Base-by-base conservation (phyloP, 2,888 invertebrate genomes). In the Spodoptera exigua region DNA sequence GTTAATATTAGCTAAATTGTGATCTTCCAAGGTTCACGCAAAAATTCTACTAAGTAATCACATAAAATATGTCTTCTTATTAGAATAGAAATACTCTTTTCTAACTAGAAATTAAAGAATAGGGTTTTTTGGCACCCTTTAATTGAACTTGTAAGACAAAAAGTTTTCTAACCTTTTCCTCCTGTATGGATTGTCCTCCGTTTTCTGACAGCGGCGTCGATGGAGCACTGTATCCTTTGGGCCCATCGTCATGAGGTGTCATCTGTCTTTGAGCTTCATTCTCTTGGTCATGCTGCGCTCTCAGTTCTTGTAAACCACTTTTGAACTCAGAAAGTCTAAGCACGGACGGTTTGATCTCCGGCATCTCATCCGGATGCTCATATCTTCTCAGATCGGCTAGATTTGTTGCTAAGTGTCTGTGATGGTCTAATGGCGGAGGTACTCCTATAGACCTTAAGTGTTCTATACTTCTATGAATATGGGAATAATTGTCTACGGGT, bases 401-500 rank as follows among this genome's bases (percentile, higher is more conserved):
- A 69, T 94, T 94, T 2, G 93, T 85, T 68, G 93, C 86, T 81
- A 94, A 80, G 70, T 94, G 94, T 77, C 94, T 89, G 68, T 94
- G 94, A 12, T 88, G 90, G 66, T 94, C 93, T 68, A 94, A 51
- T n/a, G 91, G 89, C 0, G 92, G 94, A 0, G 93, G 93, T 0
- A 94, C 95, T 34, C 95, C 95, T 77, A 96, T 93, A 37, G 95
- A 95, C 74, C 96, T 91, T 73, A 96, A 85, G 78, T 96, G 96
- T 73, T 96, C 96, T 86, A 96, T 96, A 72, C 96, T 96, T 77
- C 96, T 94, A 82, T 96, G 96, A 80, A 96, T 95, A 69, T 95
- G 95, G 55, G 95, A 95, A 74, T 95, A 95, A 83, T 96, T 96
- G 74, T 96, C 96, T 76, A 95, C 87, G 36, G 96, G 96, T 83